Evolutionary conservation across 1,140 invertebrate genomes (phyloP), one percentile per base, ranked within the genome.

Genomic region (Aplysia californica): DNA sequence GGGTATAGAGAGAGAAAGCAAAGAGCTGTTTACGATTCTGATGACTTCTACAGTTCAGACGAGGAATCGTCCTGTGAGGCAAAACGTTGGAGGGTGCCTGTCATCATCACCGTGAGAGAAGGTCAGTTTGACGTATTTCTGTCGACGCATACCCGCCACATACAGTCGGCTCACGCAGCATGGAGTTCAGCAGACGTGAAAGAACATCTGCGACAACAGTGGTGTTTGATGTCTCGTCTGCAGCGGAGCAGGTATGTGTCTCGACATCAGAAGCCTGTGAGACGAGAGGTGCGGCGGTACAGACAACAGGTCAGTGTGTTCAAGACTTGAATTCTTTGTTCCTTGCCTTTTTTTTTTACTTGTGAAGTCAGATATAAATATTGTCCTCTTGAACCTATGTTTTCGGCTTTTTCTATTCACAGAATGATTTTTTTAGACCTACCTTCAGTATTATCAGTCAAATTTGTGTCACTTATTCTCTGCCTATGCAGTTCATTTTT

Each of bases 121-220:
- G 81, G 80, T 36, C 82, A 79, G 6, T 89, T 88, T 84, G 79
- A 85, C 20, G 82, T 89, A 6, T 90, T 88, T 78, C 83, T 82
- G 75, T 76, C 84, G 68, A 87, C 85, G 64, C 82, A 85, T 73
- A 38, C 77, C 31, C 83, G 84, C 26, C 78, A 77, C 75, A 82
- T 87, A 23, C 69, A 78, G 36, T 67, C 73, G 39, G 84, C 89
- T 41, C 85, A 90, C 76, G 86, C 88, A 18, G 83, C 84, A n/a
- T 85, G 84, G 64, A 77, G 77, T 58, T 83, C 84, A 18, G 77
- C 77, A 26, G 82, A 76, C 33, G 65, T 90, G 5, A 74, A 82
- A 29, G 80, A 86, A 26, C 81, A 81, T 56, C 79, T 90, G 36
- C 73, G 83, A 75, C 78, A 86, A 68, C 84, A 89, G 68, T 90